These are phyloP conservation scores for Danio jaintianensis DNA, from an alignment of 2,797 vertebrate genomes.

Conservation along the genomic window DNA sequence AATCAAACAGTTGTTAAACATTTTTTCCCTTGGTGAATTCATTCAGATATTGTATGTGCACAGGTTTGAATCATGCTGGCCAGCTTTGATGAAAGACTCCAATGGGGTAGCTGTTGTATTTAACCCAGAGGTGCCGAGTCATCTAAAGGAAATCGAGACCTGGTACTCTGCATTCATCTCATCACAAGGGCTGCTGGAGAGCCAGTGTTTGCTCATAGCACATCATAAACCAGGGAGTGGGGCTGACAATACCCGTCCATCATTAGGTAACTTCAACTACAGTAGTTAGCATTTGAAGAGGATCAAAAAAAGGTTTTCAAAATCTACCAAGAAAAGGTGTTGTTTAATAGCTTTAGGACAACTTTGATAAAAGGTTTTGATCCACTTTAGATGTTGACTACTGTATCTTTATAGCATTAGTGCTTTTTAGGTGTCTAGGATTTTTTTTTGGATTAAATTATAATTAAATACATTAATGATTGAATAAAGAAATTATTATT, in stretches of 20 bases:
- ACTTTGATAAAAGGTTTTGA: too few relatives aligned
- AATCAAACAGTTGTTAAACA: neutral
- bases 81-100: constrained; percentile 90
- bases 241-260: constrained; percentile 72
- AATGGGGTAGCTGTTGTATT: constrained; percentile 91
- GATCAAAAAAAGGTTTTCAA: too few relatives aligned
- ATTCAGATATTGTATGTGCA: neutral
- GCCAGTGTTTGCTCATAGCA: constrained; percentile 90
- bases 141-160: constrained; percentile 90
- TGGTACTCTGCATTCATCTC: constrained; percentile 92
- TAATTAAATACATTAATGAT: too few relatives aligned
- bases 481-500: too few relatives aligned
- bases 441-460: too few relatives aligned
- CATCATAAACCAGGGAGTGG: constrained; percentile 92
- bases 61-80: constrained; percentile 97
- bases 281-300: too few relatives aligned
- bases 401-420: neutral
- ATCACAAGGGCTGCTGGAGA: constrained; percentile 85
- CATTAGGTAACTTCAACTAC: constrained; percentile 81
- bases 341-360: too few relatives aligned
- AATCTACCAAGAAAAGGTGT: too few relatives aligned
- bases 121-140: constrained; percentile 89
- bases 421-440: too few relatives aligned
- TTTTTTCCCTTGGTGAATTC: neutral
- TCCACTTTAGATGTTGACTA: too few relatives aligned